phyloP scores from a whole-genome alignment of 2,113 vertebrate species.

The Loxodonta africana region DNA sequence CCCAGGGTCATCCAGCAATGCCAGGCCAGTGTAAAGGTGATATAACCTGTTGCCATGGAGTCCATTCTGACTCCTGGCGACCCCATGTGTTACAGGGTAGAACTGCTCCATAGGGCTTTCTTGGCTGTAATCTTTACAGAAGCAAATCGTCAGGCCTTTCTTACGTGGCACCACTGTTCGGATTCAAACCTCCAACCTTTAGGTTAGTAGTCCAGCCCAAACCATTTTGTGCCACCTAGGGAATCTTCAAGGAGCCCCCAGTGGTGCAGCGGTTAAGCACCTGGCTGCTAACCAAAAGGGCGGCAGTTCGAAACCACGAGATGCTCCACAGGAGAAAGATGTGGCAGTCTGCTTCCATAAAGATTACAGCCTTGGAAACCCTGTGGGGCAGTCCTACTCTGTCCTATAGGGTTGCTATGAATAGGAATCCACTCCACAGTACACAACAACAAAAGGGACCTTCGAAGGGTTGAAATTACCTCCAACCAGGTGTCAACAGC shows the following conservation, averaged over 20 bases:
- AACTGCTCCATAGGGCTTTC: too few relatives aligned
- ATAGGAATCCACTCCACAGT: not conserved
- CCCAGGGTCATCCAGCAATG: not conserved
- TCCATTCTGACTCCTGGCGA: too few relatives aligned
- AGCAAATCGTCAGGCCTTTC: too few relatives aligned
- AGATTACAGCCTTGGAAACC: not conserved
- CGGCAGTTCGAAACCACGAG: not conserved
- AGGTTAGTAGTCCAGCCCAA: too few relatives aligned
- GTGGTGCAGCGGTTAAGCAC: not conserved
- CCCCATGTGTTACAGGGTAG: too few relatives aligned
- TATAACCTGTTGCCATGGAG: not conserved
- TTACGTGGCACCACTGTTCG: too few relatives aligned
- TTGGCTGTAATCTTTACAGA: too few relatives aligned
- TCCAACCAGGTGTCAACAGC: not conserved
- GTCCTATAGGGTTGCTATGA: not conserved
- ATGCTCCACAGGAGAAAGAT: not conserved
- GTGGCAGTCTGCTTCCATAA: not conserved
- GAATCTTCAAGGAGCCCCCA: too few relatives aligned
- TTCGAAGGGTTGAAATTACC: not conserved
- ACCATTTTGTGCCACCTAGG: too few relatives aligned
- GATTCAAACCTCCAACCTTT: too few relatives aligned
- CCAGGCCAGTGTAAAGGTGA: not conserved
- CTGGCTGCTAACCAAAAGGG: not conserved
- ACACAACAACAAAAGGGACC: not conserved
- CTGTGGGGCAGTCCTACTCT: not conserved